Base-by-base conservation (phyloP, 2,888 invertebrate species). In the Drosophila tripunctata region DNA sequence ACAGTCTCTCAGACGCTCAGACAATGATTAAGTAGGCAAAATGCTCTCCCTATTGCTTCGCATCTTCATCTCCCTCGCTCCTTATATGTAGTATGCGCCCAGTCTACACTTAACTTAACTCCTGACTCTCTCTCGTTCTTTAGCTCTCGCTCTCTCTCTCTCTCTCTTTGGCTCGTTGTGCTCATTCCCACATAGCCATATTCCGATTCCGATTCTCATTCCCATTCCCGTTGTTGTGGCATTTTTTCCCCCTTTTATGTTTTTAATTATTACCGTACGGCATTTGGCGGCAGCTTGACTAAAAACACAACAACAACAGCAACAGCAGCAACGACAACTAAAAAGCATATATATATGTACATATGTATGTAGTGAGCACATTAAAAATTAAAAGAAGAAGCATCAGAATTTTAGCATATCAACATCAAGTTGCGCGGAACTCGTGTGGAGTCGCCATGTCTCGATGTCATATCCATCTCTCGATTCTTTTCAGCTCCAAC, bases 21-120 rank as follows among this genome's bases (percentile, higher is more conserved):
- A 82, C 85, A 82, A 85, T 82, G 81, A 82, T 82, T 82, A 82
- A 82, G 81, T 85, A 82, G 81, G 81, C 81, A 82, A 82, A 82
- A 85, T 85, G 79, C 67, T 40, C 80, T 67, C 61, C 30, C 30
- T 24, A 15, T n/a, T 17, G n/a, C n/a, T 12, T n/a, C 3, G n/a
- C 22, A n/a, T 8, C 17, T 5, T 0, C 15, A 1, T 3, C 7
- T 38, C 22, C 14, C 22, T 10, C 19, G 7, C 17, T 21, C 30
- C 3, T 7, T 3, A 19, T 33, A n/a, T n/a, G n/a, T n/a, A n/a
- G n/a, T n/a, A n/a, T n/a, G n/a, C n/a, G n/a, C 17, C 17, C 33
- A 30, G n/a, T 8, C 12, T 36, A 15, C 27, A 14, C 27, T 27
- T 7, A 24, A 40, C 40, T 58, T 21, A 43, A 43, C 43, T 43